Conservation (phyloP, 2,797 vertebrate genomes). For the Hirundo rustica region DNA sequence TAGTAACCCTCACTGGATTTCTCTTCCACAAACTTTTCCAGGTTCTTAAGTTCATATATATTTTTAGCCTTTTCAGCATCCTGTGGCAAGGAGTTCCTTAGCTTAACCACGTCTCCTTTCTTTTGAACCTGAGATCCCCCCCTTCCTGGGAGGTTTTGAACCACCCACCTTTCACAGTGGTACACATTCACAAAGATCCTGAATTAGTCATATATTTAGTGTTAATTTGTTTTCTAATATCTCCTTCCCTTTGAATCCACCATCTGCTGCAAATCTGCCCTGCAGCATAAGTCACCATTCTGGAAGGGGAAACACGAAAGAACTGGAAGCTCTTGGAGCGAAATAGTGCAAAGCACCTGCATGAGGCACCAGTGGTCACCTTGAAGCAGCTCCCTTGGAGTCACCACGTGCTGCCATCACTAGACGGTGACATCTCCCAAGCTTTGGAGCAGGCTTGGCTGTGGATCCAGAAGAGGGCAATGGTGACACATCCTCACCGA, state of each 20-base stretch:
- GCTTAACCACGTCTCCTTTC: not conserved
- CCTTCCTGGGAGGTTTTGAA: not conserved
- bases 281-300: not conserved
- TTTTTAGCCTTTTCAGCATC: not conserved
- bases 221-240: not conserved
- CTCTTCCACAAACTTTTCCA: slow-evolving; percentile 19
- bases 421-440: not conserved
- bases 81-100: not conserved
- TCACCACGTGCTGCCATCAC: not conserved
- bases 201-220: not conserved
- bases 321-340: not conserved
- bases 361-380: not conserved
- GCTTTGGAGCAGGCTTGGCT: slow-evolving; percentile 25
- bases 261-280: not conserved
- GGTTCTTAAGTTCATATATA: not conserved
- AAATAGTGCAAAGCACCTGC: not conserved
- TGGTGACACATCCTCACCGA: slow-evolving; percentile 42
- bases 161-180: not conserved
- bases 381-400: not conserved
- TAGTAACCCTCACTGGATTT: not conserved
- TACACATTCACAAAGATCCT: not conserved
- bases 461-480: slow-evolving; percentile 66
- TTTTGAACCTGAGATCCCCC: not conserved
- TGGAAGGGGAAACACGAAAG: not conserved
- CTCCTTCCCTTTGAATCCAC: not conserved